A percentile compares a stretch with the other conserved stretches of the same genome.
Conservation (phyloP, 1,140 invertebrate genomes). For the Zaprionus nigranus region DNA sequence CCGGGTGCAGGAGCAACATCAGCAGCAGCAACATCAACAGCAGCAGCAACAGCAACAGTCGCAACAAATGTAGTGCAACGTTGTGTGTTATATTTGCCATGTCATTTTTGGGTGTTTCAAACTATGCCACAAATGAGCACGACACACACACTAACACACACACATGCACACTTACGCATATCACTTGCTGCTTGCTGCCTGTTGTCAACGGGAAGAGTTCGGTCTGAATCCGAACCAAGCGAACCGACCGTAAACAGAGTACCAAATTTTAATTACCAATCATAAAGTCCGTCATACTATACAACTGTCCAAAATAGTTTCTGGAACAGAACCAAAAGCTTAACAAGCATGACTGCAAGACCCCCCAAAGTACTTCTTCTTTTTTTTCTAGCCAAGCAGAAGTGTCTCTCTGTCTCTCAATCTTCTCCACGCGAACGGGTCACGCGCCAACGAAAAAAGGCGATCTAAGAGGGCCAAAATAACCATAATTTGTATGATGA, state of each 20-base stretch:
- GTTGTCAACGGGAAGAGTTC: conserved; percentile 47
- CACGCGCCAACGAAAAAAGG: conserved; percentile 42
- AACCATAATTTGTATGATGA: conserved; percentile 12
- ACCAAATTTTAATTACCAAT: conserved; percentile 69
- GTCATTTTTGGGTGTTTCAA: conserved; percentile 58
- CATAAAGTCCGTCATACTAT: conserved; percentile 48
- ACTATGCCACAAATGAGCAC: conserved; percentile 23
- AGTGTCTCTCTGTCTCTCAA: conserved; percentile 11
- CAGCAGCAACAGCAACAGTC: conserved; percentile 28
- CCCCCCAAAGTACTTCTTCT: conserved; percentile 17
- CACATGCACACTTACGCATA: conserved; percentile 24
- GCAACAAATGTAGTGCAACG: conserved; percentile 75
- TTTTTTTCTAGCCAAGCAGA: not conserved
- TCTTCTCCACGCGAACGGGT: conserved; percentile 8
- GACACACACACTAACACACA: conserved; percentile 14
- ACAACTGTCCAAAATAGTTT: conserved; percentile 69
- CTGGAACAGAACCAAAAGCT: conserved; percentile 80
- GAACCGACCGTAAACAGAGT: conserved; percentile 55
- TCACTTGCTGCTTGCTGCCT: conserved; percentile 23
- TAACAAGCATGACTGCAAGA: conserved; percentile 72
- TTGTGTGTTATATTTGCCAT: conserved; percentile 62
- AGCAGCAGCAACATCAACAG: conserved; percentile 13
- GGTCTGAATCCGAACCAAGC: conserved; percentile 44
- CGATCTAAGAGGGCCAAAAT: conserved; percentile 12
- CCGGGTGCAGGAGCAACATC: conserved; percentile 67